Percentiles rank a stretch among this genome's conserved stretches.
Evolutionary conservation across 2,113 vertebrate species (phyloP).

Genomic region (Phyllostomus hastatus): DNA sequence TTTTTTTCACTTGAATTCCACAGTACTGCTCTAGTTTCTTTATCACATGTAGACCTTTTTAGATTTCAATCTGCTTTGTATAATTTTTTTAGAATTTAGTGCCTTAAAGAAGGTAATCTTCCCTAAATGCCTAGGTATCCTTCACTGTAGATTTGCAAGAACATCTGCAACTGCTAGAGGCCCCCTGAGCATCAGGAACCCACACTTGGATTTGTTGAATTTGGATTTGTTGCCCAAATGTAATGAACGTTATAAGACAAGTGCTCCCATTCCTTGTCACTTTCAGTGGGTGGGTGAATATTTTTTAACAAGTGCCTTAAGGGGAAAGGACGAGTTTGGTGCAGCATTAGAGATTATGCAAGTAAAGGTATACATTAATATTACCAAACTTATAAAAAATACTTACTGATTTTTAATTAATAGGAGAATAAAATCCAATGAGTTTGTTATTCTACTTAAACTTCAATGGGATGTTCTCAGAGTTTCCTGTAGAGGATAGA

Average conservation of each 20-base stretch:
- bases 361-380: neutral
- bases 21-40: neutral
- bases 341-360: neutral
- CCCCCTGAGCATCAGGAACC: neutral
- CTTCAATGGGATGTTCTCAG: neutral
- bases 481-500: neutral
- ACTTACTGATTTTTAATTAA: neutral
- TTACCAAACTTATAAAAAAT: slow-evolving; percentile 34
- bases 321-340: neutral
- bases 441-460: slow-evolving; percentile 13
- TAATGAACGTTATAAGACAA: neutral
- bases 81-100: neutral
- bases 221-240: neutral
- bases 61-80: neutral
- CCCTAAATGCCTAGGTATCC: neutral
- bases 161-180: neutral
- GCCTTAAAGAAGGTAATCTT: neutral
- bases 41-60: neutral
- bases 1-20: neutral
- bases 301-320: neutral
- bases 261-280: neutral
- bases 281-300: neutral
- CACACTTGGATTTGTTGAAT: neutral
- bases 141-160: neutral
- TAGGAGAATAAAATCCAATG: neutral